phyloP scores from a whole-genome alignment of 2,113 vertebrate genomes.

The Myrmecobius fasciatus region DNA sequence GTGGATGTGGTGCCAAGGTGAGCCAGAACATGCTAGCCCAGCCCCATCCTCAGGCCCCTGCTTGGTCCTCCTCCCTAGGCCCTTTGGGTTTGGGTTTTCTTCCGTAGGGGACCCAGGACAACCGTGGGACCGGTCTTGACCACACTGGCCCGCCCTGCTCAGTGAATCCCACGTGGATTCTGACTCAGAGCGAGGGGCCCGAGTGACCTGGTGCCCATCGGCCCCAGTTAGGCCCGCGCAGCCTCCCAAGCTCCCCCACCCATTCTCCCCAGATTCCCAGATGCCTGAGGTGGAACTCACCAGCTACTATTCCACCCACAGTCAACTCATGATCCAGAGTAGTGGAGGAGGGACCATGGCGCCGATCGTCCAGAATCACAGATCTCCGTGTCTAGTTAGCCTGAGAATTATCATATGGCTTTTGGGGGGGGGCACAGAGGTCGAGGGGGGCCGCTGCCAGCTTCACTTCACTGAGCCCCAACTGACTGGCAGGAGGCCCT shows the following conservation, averaged over 20 bases:
- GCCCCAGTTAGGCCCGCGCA: conserved; percentile 42
- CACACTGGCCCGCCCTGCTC: neutral
- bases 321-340: neutral
- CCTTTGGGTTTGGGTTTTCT: neutral
- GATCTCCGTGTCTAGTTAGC: neutral
- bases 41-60: neutral
- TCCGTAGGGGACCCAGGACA: conserved; percentile 9
- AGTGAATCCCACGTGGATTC: neutral
- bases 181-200: neutral
- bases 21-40: neutral
- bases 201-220: conserved; percentile 60
- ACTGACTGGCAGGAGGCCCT: conserved; percentile 35
- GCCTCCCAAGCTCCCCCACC: neutral
- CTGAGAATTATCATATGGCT: neutral
- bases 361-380: neutral
- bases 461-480: conserved; percentile 58
- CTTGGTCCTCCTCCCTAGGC: conserved; percentile 1
- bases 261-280: conserved; percentile 1
- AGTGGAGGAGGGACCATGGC: neutral
- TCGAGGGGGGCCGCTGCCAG: neutral
- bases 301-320: neutral
- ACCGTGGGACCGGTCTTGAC: neutral
- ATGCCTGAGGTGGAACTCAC: conserved; percentile 34
- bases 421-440: neutral
- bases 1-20: neutral